These are phyloP conservation scores for Bibio marci DNA, from an alignment of 2,888 invertebrate genomes.

Conservation along the genomic window DNA sequence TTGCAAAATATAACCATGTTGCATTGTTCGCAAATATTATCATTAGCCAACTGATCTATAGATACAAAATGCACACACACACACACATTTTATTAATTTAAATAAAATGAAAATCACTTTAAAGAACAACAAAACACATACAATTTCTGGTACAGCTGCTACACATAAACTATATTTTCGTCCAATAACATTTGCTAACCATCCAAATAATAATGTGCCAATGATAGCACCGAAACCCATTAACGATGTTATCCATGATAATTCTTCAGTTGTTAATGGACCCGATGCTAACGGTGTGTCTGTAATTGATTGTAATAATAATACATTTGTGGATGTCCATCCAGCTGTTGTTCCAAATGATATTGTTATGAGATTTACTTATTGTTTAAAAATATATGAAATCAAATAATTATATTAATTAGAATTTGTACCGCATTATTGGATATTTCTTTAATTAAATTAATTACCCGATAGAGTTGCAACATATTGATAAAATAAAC, in stretches of 20 bases:
- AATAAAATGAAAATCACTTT: neutral
- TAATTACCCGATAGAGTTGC: no score
- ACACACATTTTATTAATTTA: no score
- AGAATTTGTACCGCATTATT: no score
- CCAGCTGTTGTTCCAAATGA: no score
- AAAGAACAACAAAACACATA: neutral
- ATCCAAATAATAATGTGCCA: slow-evolving; percentile 4
- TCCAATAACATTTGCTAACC: slow-evolving; percentile 2
- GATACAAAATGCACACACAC: no score
- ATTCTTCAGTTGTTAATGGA: neutral
- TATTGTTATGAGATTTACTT: no score
- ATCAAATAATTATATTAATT: no score
- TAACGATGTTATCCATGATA: slow-evolving; percentile 1
- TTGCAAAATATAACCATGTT: slow-evolving; percentile 15
- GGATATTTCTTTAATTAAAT: no score
- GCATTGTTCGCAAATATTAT: slow-evolving; percentile 18
- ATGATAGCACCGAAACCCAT: slow-evolving; percentile 2
- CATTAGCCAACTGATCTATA: slow-evolving; percentile 20
- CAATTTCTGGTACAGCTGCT: neutral
- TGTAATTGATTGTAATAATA: neutral
- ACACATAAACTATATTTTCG: neutral
- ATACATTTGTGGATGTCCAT: slow-evolving; percentile 1
- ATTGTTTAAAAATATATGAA: no score
- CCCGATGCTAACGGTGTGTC: slow-evolving; percentile 1
- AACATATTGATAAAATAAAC: no score